phyloP scores from a whole-genome alignment of 2,888 invertebrate genomes.

The Macaria notata region DNA sequence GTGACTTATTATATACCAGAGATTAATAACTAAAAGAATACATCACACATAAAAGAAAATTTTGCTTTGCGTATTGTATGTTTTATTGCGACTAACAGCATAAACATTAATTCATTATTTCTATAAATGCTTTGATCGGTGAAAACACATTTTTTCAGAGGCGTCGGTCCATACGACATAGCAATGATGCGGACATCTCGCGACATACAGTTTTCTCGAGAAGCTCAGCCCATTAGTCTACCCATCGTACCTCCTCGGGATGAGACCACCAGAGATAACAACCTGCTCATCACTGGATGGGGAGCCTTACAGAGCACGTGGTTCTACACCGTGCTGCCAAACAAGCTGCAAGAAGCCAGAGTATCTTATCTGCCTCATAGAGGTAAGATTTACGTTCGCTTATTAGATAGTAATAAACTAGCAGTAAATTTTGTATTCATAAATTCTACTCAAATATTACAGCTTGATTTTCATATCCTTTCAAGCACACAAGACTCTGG shows the following conservation, averaged over 20 bases:
- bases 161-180: conserved; percentile 78
- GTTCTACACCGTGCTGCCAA: conserved; percentile 65
- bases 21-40: no score
- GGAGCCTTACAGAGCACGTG: conserved; percentile 64
- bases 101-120: no score
- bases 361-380: conserved; percentile 62
- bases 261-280: background rate
- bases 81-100: no score
- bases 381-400: conserved; percentile 46
- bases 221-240: conserved; percentile 57
- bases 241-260: conserved; percentile 1
- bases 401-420: no score
- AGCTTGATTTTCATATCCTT: no score
- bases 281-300: conserved; percentile 75
- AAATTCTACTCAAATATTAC: no score
- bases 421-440: no score
- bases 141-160: conserved; percentile 44
- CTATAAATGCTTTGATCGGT: no score
- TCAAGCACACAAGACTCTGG: no score
- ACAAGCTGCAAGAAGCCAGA: conserved; percentile 67
- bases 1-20: no score
- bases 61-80: no score
- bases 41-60: no score
- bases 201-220: conserved; percentile 42
- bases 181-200: conserved; percentile 68